Evolutionary conservation across 2,888 invertebrate genomes (phyloP).

Genomic region (Dexiosoma caninum): DNA sequence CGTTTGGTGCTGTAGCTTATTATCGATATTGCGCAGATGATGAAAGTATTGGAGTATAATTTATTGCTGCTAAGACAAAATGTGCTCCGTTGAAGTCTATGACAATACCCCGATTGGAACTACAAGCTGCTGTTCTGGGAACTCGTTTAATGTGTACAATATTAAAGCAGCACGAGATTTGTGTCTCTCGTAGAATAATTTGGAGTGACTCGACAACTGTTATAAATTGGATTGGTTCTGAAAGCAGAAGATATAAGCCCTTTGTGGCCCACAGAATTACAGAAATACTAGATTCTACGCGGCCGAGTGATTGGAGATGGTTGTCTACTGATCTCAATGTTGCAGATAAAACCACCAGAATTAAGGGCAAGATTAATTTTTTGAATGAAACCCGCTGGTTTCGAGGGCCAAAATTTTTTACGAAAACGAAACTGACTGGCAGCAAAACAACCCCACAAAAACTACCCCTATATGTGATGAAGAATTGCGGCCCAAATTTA

Average conservation of each 20-base stretch:
- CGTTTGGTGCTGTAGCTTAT: slow-evolving; percentile 58
- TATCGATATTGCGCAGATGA: slow-evolving; percentile 36
- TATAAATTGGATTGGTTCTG: slow-evolving; percentile 34
- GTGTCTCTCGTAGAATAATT: neutral
- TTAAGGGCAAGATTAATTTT: no score
- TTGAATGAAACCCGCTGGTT: no score
- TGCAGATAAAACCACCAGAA: no score
- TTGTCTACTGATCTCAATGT: no score
- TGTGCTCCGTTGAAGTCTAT: slow-evolving; percentile 51
- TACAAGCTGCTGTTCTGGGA: slow-evolving; percentile 21
- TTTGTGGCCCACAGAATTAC: slow-evolving; percentile 53
- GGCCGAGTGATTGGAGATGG: no score
- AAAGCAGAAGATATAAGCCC: slow-evolving; percentile 27
- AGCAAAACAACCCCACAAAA: no score
- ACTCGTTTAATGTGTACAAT: no score
- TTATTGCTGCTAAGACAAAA: slow-evolving; percentile 58
- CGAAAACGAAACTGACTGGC: no score
- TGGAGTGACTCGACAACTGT: slow-evolving; percentile 50
- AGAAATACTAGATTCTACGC: slow-evolving; percentile 61
- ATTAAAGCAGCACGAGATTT: slow-evolving; percentile 6
- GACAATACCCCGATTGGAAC: slow-evolving; percentile 39
- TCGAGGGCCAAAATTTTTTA: no score
- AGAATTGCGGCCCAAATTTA: no score
- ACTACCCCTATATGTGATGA: no score
- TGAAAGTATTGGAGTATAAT: neutral